Conservation (phyloP, 2,113 vertebrate species). For the Zootoca vivipara region DNA sequence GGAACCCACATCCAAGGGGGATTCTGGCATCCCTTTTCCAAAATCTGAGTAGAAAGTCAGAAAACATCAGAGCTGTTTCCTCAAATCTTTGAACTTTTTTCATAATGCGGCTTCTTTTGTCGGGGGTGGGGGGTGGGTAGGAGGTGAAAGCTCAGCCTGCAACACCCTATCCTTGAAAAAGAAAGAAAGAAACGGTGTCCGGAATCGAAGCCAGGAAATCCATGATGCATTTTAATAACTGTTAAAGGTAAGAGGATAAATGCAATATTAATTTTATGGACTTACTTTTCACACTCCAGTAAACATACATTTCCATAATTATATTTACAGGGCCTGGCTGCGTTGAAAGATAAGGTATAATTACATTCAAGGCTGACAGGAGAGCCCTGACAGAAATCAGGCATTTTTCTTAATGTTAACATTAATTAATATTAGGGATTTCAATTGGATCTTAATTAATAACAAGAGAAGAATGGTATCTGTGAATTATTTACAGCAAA, state of each 20-base stretch:
- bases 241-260: constrained; percentile 71
- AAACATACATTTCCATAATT: constrained; percentile 76
- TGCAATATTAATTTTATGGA: constrained; percentile 73
- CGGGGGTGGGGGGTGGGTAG: constrained; percentile 27
- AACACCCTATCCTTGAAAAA: neutral
- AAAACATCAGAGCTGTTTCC: neutral
- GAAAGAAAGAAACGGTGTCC: neutral
- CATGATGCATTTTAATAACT: constrained; percentile 65
- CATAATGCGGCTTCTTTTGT: constrained; percentile 19
- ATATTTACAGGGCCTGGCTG: constrained; percentile 77
- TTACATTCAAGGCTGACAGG: constrained; percentile 71
- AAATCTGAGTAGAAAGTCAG: too few relatives aligned
- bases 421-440: constrained; percentile 67
- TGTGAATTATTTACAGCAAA: constrained; percentile 27
- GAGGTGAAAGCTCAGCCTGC: constrained; percentile 5
- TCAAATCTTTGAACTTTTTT: neutral
- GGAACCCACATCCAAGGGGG: neutral
- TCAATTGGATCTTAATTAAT: constrained; percentile 66
- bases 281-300: constrained; percentile 67
- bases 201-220: constrained; percentile 46
- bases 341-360: constrained; percentile 81
- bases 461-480: constrained; percentile 56
- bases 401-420: constrained; percentile 65
- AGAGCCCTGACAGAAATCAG: constrained; percentile 60
- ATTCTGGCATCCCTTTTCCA: neutral